Base-by-base conservation (phyloP, 2,888 invertebrate species). In the Ommatoiulus sabulosus region DNA sequence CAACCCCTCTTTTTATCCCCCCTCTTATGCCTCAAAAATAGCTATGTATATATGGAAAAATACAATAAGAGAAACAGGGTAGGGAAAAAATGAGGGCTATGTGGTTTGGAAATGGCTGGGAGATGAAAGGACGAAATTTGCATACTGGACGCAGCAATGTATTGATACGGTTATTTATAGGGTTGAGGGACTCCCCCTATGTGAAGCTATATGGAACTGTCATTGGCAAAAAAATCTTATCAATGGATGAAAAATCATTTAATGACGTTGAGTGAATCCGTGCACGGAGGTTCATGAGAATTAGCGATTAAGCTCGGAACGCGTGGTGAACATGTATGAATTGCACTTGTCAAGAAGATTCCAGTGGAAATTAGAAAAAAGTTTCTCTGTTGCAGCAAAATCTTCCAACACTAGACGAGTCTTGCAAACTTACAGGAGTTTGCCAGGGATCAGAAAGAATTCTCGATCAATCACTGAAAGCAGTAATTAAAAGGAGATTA, bases 221-320 rank as follows among this genome's bases (percentile, higher is more conserved):
- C 72, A 72, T 72, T 72, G 72, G 72, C 72, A 72, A 72, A 72
- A n/a, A 72, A 72, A 72, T 72, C 72, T 72, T 72, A 72, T 72
- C 72, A 72, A 72, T 72, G 72, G 72, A 72, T 72, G 72, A 72
- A 72, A 72, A 72, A 72, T 72, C 72, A 24, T 72, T 72, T 72
- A 72, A 72, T 72, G 72, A 72, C 72, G 72, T 72, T 72, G 72
- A 72, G 8, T 24, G 72, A 72, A 72, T 72, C 72, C 72, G 72
- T 5, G 8, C 72, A 72, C 24, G 20, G 72, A 24, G 72, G 72
- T 72, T 72, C 20, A 72, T 72, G 72, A 24, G 72, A 72, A 72
- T 72, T 72, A 72, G 20, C 7, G 20, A 72, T 72, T 72, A 72
- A 72, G 72, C 20, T 24, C 24, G 24, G 10, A 72, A 72, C 20